These are phyloP conservation scores for Sylvia atricapilla DNA, from an alignment of 2,113 vertebrate genomes.

Conservation along the genomic window DNA sequence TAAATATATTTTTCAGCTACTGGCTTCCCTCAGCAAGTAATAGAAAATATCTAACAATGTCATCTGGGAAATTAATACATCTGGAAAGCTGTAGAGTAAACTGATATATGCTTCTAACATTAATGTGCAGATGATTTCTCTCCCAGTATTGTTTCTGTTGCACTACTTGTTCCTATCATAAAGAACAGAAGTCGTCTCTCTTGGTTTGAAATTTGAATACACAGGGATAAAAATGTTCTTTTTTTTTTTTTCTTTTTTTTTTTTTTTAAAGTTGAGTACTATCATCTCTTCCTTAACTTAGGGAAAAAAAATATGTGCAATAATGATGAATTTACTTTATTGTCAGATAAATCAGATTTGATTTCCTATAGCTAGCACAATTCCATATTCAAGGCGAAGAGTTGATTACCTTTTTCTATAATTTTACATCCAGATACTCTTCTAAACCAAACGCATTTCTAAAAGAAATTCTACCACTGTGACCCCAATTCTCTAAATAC, in stretches of 20 bases:
- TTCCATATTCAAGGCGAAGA: background rate
- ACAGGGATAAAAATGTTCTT: background rate
- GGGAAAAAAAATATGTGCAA: background rate
- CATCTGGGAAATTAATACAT: slow-evolving; percentile 12
- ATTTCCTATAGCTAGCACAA: background rate
- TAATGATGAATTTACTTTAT: background rate
- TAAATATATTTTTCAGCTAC: slow-evolving; percentile 8
- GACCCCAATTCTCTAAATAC: background rate
- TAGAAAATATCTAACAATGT: slow-evolving; percentile 3
- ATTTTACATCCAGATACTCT: background rate
- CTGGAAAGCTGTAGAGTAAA: background rate
- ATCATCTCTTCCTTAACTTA: background rate
- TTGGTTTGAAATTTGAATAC: background rate
- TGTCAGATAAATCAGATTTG: background rate
- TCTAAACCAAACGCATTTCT: background rate
- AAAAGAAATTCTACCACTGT: background rate
- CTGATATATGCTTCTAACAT: background rate
- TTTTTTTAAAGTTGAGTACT: background rate
- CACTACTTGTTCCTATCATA: background rate
- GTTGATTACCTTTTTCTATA: background rate
- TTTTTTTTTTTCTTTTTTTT: background rate
- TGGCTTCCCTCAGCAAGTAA: background rate
- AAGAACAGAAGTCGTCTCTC: background rate
- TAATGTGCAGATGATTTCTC: background rate
- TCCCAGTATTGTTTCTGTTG: background rate